Percentiles rank a stretch among this genome's conserved stretches.
Conservation (phyloP, 2,888 invertebrate genomes). For the Exephanes ischioxanthus region DNA sequence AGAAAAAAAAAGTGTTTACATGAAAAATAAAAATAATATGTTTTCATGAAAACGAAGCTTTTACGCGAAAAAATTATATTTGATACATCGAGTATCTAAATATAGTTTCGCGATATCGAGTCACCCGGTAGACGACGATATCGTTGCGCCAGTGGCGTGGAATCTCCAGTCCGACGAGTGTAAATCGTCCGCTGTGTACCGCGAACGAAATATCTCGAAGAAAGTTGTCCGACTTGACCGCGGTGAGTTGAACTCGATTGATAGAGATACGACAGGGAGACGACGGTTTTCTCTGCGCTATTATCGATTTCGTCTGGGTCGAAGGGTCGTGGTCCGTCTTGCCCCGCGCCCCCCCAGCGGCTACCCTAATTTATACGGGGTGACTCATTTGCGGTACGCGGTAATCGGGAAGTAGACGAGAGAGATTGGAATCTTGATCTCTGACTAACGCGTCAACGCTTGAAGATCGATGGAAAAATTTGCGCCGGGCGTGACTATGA, state of each 20-base stretch:
- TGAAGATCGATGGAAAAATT: constrained; percentile 49
- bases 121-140: constrained; percentile 26
- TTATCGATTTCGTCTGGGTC: constrained; percentile 79
- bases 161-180: background rate
- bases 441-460: constrained; percentile 55
- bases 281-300: constrained; percentile 44
- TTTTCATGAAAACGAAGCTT: too few relatives aligned
- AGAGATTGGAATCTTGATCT: constrained; percentile 60
- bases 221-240: constrained; percentile 32
- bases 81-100: background rate
- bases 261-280: constrained; percentile 15
- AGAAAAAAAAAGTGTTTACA: too few relatives aligned
- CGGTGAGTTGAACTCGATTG: background rate
- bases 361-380: constrained; percentile 57
- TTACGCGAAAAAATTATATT: background rate
- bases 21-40: too few relatives aligned
- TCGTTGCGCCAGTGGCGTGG: constrained; percentile 16
- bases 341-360: background rate
- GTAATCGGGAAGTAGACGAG: constrained; percentile 43
- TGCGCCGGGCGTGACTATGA: constrained; percentile 9
- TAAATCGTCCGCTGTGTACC: background rate
- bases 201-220: constrained; percentile 19
- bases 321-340: constrained; percentile 63
- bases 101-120: background rate
- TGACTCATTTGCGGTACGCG: constrained; percentile 54